These are phyloP conservation scores for Drosophila paulistorum DNA, from an alignment of 1,140 invertebrate genomes.

Conservation along the genomic window DNA sequence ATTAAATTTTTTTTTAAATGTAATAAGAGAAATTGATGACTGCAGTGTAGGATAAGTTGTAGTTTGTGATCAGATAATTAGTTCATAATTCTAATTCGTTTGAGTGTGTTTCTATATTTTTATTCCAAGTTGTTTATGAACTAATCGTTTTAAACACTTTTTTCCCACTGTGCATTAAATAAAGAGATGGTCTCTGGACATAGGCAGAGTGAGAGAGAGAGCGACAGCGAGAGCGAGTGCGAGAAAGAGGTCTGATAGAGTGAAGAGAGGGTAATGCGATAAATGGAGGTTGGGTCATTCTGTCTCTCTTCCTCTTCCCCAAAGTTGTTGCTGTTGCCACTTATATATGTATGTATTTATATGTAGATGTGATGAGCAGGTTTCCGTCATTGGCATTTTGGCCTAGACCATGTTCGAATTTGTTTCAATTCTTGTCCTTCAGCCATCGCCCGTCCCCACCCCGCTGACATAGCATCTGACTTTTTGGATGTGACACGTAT, in stretches of 20 bases:
- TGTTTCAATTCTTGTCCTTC: conserved; percentile 66
- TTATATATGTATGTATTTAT: conserved; percentile 24
- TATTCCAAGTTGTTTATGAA: too few relatives aligned
- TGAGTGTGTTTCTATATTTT: too few relatives aligned
- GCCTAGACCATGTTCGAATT: conserved; percentile 70
- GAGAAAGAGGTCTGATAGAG: background rate
- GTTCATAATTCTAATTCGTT: too few relatives aligned
- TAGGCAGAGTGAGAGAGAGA: background rate
- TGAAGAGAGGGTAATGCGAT: background rate
- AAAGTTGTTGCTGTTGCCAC: conserved; percentile 29
- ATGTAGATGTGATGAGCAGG: conserved; percentile 60
- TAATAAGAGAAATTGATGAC: too few relatives aligned
- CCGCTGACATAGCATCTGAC: conserved; percentile 9
- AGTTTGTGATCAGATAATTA: too few relatives aligned
- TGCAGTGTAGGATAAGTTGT: too few relatives aligned
- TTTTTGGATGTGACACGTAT: conserved; percentile 59
- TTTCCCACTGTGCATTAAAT: conserved; percentile 48
- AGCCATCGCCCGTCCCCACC: background rate
- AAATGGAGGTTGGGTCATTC: too few relatives aligned
- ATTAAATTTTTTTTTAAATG: too few relatives aligned
- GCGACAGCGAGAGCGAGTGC: background rate
- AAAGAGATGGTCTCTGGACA: background rate
- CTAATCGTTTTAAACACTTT: background rate
- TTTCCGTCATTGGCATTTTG: conserved; percentile 42
- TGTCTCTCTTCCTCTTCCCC: background rate